phyloP scores from a whole-genome alignment of 2,113 vertebrate species.

The Stercorarius parasiticus region DNA sequence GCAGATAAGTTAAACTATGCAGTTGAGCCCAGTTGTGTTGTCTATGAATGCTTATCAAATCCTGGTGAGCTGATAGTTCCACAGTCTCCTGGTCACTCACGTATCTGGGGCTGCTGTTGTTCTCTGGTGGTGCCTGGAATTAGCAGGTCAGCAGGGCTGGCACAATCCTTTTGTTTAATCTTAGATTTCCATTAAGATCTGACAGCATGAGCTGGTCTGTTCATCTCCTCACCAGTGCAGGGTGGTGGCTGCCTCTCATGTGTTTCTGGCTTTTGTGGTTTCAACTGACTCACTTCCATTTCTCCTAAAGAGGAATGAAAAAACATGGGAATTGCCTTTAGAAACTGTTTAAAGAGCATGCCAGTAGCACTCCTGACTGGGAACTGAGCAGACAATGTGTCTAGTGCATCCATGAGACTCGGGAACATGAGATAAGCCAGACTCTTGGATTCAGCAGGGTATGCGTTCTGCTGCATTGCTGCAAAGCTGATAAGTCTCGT shows the following conservation, averaged over 20 bases:
- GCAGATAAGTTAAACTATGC: background rate
- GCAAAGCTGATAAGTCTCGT: background rate
- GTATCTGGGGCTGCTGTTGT: background rate
- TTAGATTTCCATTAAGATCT: background rate
- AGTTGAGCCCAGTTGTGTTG: background rate
- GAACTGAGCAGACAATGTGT: background rate
- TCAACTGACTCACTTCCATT: background rate
- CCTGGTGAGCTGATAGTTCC: background rate
- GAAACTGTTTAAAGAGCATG: background rate
- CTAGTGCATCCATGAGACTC: background rate
- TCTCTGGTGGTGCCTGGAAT: background rate
- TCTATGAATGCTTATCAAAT: background rate
- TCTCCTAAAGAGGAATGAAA: background rate
- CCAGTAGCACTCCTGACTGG: background rate
- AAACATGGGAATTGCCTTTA: background rate
- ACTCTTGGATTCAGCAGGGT: background rate
- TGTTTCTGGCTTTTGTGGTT: background rate
- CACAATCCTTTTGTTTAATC: background rate
- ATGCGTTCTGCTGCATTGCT: background rate
- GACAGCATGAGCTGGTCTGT: background rate
- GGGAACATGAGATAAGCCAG: background rate
- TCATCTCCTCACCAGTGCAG: background rate
- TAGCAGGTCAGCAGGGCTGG: background rate
- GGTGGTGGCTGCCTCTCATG: background rate
- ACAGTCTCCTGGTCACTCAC: background rate